A percentile compares a stretch with the other conserved stretches of the same genome.
Conservation (phyloP, 2,888 invertebrate species). For the Tethea ocularis region DNA sequence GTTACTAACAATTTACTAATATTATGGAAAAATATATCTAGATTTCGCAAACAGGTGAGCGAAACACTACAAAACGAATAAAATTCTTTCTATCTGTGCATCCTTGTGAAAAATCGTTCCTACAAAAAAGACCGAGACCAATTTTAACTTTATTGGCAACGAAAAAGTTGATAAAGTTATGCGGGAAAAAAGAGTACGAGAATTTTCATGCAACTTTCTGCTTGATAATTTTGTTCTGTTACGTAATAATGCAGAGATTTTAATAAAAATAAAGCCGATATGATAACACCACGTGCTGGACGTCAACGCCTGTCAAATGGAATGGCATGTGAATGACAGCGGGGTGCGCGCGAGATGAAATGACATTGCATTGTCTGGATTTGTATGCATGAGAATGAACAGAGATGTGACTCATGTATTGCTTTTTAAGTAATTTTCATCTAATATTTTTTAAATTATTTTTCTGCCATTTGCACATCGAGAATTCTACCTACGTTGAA, state of each 20-base stretch:
- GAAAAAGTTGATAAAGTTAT: not conserved
- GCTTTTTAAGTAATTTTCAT: not conserved
- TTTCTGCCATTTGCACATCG: too few relatives aligned
- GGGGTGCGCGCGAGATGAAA: slow-evolving; percentile 39
- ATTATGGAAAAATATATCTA: too few relatives aligned
- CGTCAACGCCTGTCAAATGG: slow-evolving; percentile 63
- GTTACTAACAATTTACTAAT: too few relatives aligned
- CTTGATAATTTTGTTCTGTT: not conserved
- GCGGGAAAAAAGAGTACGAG: not conserved
- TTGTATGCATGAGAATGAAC: slow-evolving; percentile 53
- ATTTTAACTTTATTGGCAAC: not conserved
- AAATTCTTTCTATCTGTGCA: not conserved
- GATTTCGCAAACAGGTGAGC: not conserved
- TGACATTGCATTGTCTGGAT: slow-evolving; percentile 48
- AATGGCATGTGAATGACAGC: slow-evolving; percentile 71
- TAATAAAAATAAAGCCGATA: slow-evolving; percentile 61
- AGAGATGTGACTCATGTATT: slow-evolving; percentile 21
- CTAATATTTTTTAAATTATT: too few relatives aligned
- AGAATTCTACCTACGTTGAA: too few relatives aligned
- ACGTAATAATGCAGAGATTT: slow-evolving; percentile 32
- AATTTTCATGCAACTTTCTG: not conserved
- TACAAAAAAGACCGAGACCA: not conserved
- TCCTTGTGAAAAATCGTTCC: not conserved
- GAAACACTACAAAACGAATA: not conserved
- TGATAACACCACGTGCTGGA: slow-evolving; percentile 69